Percentiles rank a stretch among this genome's conserved stretches.
phyloP scores from a whole-genome alignment of 2,888 invertebrate genomes.

The Tridacna crocea region DNA sequence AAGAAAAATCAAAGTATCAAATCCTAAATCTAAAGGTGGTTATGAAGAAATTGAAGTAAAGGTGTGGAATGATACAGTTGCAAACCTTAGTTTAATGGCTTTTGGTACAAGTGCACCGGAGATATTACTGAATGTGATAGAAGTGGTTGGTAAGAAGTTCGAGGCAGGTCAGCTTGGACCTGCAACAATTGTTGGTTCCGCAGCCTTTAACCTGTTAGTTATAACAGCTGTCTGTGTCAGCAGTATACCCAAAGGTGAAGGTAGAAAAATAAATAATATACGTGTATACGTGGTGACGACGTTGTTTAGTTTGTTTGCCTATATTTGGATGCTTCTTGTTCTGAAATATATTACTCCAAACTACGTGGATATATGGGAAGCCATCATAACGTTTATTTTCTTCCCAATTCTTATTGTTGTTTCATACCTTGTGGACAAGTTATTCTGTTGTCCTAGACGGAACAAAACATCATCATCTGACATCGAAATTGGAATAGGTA shows the following conservation, averaged over 20 bases:
- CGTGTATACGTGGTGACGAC: conserved; percentile 84
- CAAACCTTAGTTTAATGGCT: conserved; percentile 87
- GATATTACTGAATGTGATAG: conserved; percentile 86
- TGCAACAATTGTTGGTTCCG: conserved; percentile 87
- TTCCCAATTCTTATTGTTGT: conserved; percentile 86
- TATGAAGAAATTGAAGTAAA: conserved; percentile 85
- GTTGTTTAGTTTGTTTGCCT: conserved; percentile 86
- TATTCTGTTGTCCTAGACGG: conserved; percentile 67
- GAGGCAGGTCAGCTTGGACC: conserved; percentile 86
- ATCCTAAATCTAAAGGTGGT: conserved; percentile 68
- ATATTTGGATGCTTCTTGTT: conserved; percentile 87
- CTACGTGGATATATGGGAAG: conserved; percentile 87
- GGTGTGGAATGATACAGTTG: conserved; percentile 87
- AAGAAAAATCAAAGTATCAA: conserved; percentile 83
- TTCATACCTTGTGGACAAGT: conserved; percentile 86
- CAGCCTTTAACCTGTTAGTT: conserved; percentile 86
- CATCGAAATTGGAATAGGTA: conserved; percentile 77
- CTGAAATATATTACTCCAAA: conserved; percentile 84
- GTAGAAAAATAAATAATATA: conserved; percentile 83
- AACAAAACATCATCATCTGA: conserved; percentile 73
- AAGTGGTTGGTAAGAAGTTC: conserved; percentile 84
- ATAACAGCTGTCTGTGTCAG: conserved; percentile 86
- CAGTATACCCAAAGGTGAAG: conserved; percentile 84
- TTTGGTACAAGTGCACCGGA: conserved; percentile 87
- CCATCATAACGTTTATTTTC: conserved; percentile 86